These are phyloP conservation scores for Acanthosepion esculentum DNA, from an alignment of 2,888 invertebrate genomes.

Conservation along the genomic window DNA sequence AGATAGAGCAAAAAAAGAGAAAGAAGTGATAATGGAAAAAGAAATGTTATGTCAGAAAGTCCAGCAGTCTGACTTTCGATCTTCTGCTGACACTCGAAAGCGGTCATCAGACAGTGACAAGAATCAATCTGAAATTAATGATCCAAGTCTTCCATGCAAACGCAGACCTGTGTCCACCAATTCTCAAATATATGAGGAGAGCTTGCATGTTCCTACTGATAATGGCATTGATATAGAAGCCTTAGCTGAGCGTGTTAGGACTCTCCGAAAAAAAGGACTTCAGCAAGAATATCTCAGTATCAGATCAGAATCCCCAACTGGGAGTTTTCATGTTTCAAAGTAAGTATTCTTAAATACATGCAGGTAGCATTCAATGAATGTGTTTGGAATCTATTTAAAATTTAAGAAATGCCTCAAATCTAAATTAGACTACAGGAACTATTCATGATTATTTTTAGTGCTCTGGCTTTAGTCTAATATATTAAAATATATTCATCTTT, in stretches of 20 bases:
- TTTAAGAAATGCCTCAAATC: not conserved
- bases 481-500: no score
- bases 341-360: conserved; percentile 74
- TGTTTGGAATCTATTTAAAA: not conserved
- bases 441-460: no score
- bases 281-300: conserved; percentile 91
- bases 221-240: conserved; percentile 81
- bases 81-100: conserved; percentile 52
- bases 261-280: conserved; percentile 86
- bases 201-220: conserved; percentile 69
- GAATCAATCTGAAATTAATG: conserved; percentile 50
- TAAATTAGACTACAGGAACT: not conserved
- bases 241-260: conserved; percentile 84
- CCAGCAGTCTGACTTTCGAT: conserved; percentile 15
- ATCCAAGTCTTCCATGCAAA: conserved; percentile 59
- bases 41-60: conserved; percentile 52
- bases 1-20: conserved; percentile 58
- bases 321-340: conserved; percentile 91
- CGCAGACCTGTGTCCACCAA: conserved; percentile 63
- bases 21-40: conserved; percentile 63
- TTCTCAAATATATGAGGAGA: conserved; percentile 64
- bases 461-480: no score
- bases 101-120: conserved; percentile 53
- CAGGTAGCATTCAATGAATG: not conserved
- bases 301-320: conserved; percentile 86